Conservation (phyloP, 1,140 invertebrate species). For the Acromyrmex charruanus region DNA sequence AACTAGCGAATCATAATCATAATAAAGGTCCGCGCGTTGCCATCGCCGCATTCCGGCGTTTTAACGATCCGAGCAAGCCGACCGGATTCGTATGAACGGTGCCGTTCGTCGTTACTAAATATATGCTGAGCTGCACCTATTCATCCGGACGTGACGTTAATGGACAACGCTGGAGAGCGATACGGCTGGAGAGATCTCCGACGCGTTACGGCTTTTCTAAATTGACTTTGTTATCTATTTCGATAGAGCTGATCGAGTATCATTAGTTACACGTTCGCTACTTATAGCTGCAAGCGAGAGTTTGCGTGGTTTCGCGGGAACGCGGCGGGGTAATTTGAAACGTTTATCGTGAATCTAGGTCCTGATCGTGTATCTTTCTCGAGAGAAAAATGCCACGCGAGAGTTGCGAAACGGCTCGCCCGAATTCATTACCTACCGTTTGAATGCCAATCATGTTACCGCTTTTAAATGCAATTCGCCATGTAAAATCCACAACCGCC, state of each 20-base stretch:
- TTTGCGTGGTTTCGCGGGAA: conserved; percentile 58
- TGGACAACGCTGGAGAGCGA: background rate
- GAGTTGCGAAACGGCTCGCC: conserved; percentile 44
- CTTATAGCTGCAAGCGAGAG: conserved; percentile 47
- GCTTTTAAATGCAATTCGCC: conserved; percentile 36
- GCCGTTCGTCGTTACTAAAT: conserved; percentile 76
- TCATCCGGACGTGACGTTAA: conserved; percentile 35
- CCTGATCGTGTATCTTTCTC: conserved; percentile 54
- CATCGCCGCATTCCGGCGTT: conserved; percentile 71
- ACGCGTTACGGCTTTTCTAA: conserved; percentile 56
- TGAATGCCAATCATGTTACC: conserved; percentile 45
- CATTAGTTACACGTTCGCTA: conserved; percentile 70
- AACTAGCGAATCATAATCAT: conserved; percentile 74
- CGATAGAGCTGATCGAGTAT: conserved; percentile 66
- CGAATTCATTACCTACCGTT: conserved; percentile 46
- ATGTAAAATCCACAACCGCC: background rate
- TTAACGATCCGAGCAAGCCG: conserved; percentile 75
- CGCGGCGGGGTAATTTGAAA: conserved; percentile 64
- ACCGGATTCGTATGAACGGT: conserved; percentile 73
- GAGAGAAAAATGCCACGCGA: conserved; percentile 56
- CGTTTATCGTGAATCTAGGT: conserved; percentile 72
- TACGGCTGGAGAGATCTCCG: background rate
- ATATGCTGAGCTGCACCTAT: conserved; percentile 73
- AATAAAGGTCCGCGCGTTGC: conserved; percentile 69
- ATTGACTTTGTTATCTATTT: conserved; percentile 74